Evolutionary conservation across 2,888 invertebrate genomes (phyloP).

Genomic region (Thecocarcelia acutangulata): DNA sequence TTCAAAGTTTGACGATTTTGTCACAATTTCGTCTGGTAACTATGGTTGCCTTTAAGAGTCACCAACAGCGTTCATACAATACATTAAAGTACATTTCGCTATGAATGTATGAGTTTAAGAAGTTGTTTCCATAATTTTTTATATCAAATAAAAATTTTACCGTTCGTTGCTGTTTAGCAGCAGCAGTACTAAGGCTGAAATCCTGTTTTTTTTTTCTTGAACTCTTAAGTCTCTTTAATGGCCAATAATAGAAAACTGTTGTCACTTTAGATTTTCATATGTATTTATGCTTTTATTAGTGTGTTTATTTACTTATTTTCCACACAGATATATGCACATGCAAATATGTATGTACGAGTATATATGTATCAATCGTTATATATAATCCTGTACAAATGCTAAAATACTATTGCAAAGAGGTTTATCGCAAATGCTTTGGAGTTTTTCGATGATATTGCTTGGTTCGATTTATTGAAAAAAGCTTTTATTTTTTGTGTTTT

Average conservation of each 20-base stretch:
- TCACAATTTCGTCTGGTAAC: too few relatives aligned
- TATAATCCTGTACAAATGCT: constrained; percentile 75
- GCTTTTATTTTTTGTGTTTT: neutral
- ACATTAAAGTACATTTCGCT: constrained; percentile 39
- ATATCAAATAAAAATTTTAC: constrained; percentile 24
- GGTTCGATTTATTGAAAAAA: constrained; percentile 11
- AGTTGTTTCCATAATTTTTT: constrained; percentile 49
- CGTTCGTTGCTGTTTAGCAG: constrained; percentile 37
- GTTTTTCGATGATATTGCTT: constrained; percentile 18
- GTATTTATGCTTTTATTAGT: constrained; percentile 50
- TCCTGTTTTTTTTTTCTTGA: constrained; percentile 46
- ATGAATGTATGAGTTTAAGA: constrained; percentile 9
- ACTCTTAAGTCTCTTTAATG: constrained; percentile 80
- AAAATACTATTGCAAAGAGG: constrained; percentile 74
- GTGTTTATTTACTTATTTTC: constrained; percentile 19
- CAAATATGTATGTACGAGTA: constrained; percentile 24
- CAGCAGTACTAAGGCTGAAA: constrained; percentile 66
- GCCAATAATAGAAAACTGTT: constrained; percentile 81
- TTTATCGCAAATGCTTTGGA: constrained; percentile 33
- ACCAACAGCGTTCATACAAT: constrained; percentile 1
- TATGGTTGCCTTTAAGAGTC: too few relatives aligned
- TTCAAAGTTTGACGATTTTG: too few relatives aligned
- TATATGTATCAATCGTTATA: constrained; percentile 77
- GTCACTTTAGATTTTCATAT: constrained; percentile 77
- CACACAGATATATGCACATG: neutral